Percentiles rank a stretch among this genome's conserved stretches.
phyloP scores from a whole-genome alignment of 2,888 invertebrate genomes.

The Diplazon laetatorius region DNA sequence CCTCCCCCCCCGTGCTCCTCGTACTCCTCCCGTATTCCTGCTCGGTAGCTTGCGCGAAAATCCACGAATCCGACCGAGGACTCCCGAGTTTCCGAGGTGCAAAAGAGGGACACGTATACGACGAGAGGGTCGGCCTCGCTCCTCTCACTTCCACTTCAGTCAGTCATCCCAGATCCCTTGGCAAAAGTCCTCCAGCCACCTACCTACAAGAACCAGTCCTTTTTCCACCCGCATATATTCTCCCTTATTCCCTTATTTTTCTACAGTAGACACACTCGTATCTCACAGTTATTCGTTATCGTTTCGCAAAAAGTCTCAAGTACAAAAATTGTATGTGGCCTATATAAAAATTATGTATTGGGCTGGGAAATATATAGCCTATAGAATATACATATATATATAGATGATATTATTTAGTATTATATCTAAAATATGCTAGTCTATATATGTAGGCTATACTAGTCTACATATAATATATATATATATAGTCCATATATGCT shows the following conservation, averaged over 20 bases:
- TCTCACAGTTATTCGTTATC: neutral
- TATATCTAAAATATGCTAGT: no score
- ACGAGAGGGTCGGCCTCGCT: constrained; percentile 57
- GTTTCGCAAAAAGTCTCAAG: no score
- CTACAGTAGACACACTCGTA: neutral
- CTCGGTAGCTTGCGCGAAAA: constrained; percentile 59
- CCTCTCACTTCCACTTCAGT: constrained; percentile 54
- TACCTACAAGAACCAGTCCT: neutral
- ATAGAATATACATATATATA: no score
- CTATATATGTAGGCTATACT: no score
- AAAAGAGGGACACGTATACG: constrained; percentile 60
- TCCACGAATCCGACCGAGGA: constrained; percentile 66
- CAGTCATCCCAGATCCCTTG: constrained; percentile 24
- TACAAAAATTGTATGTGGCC: no score
- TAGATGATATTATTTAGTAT: no score
- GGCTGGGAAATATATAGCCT: no score
- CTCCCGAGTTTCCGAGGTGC: constrained; percentile 70
- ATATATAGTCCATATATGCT: no score
- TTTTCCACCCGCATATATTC: neutral
- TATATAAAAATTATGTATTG: no score
- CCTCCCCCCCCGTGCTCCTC: constrained; percentile 39
- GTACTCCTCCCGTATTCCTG: constrained; percentile 55
- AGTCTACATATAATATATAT: no score
- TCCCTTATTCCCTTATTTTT: neutral
- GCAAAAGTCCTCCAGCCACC: constrained; percentile 13